phyloP scores from a whole-genome alignment of 2,113 vertebrate species.

The Nothobranchius furzeri region DNA sequence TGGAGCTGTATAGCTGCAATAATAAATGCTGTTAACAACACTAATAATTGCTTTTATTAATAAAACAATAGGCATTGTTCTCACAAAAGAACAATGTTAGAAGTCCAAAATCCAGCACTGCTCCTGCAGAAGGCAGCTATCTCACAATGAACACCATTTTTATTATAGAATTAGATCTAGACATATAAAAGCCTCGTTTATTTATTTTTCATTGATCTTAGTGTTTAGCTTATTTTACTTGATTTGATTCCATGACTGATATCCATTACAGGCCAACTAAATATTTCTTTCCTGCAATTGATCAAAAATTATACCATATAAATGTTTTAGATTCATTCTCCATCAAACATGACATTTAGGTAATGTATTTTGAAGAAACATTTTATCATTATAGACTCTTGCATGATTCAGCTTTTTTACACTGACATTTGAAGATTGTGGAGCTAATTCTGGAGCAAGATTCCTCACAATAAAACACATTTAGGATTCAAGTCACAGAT shows the following conservation, averaged over 20 bases:
- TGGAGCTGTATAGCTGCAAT: too few relatives aligned
- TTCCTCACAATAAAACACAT: too few relatives aligned
- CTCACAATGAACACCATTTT: constrained; percentile 49
- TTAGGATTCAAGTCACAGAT: too few relatives aligned
- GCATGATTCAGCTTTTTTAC: too few relatives aligned
- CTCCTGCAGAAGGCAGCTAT: too few relatives aligned
- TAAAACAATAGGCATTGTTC: background rate
- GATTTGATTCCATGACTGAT: constrained; percentile 64
- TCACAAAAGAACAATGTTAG: background rate
- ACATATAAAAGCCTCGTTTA: constrained; percentile 68
- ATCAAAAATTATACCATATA: background rate
- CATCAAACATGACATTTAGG: constrained; percentile 24
- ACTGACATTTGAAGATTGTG: too few relatives aligned
- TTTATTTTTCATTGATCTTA: constrained; percentile 67
- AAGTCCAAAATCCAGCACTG: too few relatives aligned
- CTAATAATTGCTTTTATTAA: constrained; percentile 8
- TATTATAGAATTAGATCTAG: constrained; percentile 73
- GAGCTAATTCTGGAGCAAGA: too few relatives aligned
- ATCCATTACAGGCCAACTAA: constrained; percentile 56
- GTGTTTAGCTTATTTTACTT: constrained; percentile 66
- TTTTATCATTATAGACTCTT: background rate
- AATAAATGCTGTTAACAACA: too few relatives aligned
- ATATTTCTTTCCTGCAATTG: too few relatives aligned
- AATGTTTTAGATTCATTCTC: constrained; percentile 38
- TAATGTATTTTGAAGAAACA: background rate